Conservation (phyloP, 2,113 vertebrate species). For the Pollimyrus isidori region DNA sequence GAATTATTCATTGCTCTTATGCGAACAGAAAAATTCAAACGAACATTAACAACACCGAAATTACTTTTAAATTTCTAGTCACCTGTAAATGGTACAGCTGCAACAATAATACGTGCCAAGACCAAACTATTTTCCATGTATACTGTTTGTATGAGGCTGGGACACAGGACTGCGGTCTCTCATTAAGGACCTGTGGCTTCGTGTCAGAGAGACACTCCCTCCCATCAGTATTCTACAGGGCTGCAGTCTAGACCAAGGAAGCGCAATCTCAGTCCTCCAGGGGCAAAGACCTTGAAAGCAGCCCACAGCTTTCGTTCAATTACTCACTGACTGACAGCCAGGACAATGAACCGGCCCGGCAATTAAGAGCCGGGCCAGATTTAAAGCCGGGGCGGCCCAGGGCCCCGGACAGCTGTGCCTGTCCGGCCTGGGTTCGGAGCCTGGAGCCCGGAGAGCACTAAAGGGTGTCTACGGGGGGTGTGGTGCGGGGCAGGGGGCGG, state of each 20-base stretch:
- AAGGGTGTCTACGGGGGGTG: background rate
- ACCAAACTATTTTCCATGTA: constrained; percentile 16
- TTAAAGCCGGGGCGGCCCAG: background rate
- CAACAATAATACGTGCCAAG: background rate
- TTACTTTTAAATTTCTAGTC: background rate
- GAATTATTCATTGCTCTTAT: background rate
- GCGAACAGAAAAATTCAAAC: background rate
- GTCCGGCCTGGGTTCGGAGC: background rate
- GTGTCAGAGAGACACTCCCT: background rate
- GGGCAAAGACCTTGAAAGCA: background rate
- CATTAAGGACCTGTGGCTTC: background rate
- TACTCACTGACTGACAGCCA: constrained; percentile 1
- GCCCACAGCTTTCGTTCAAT: background rate
- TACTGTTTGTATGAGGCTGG: no score
- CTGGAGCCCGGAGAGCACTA: background rate
- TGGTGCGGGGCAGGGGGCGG: constrained; percentile 15
- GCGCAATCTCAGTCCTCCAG: background rate
- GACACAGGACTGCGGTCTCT: background rate
- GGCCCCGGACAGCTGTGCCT: background rate
- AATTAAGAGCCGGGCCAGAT: background rate
- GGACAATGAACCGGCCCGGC: background rate
- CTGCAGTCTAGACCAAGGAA: background rate
- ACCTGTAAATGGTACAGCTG: background rate
- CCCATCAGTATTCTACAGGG: background rate
- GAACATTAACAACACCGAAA: background rate